These are phyloP conservation scores for Odontesthes bonariensis DNA, from an alignment of 2,113 vertebrate genomes.

Conservation along the genomic window DNA sequence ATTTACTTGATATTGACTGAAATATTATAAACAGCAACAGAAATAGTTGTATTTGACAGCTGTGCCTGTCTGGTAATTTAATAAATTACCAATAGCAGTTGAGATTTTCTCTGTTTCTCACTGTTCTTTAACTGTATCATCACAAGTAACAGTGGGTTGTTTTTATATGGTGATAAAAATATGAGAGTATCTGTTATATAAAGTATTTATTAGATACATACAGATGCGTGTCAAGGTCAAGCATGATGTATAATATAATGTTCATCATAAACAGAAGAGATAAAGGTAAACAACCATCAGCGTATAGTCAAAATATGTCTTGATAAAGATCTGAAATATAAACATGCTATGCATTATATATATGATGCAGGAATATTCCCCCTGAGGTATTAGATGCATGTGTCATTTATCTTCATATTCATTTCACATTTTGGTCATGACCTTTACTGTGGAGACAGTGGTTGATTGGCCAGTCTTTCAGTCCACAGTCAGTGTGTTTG, in stretches of 20 bases:
- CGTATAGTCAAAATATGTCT: constrained; percentile 19
- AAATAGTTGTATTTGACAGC: not conserved
- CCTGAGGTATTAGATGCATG: constrained; percentile 45
- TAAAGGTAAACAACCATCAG: constrained; percentile 35
- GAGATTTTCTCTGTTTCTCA: not conserved
- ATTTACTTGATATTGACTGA: constrained; percentile 10
- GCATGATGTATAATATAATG: constrained; percentile 17
- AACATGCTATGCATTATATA: constrained; percentile 57
- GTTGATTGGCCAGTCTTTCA: constrained; percentile 73
- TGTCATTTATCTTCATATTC: constrained; percentile 79
- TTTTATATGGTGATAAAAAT: constrained; percentile 21
- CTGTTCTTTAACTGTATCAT: not conserved
- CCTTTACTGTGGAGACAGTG: constrained; percentile 75
- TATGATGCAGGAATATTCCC: constrained; percentile 48
- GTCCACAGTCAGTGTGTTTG: constrained; percentile 65
- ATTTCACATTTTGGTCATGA: constrained; percentile 79
- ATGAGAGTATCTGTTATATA: constrained; percentile 26
- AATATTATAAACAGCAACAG: constrained; percentile 7
- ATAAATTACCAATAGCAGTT: not conserved
- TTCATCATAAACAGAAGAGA: constrained; percentile 38
- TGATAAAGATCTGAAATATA: constrained; percentile 64
- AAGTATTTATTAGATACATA: constrained; percentile 13
- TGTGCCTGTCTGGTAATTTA: constrained; percentile 12
- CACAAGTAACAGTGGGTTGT: constrained; percentile 1
- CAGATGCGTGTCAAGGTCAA: constrained; percentile 48